Percentiles rank a stretch among this genome's conserved stretches.
Evolutionary conservation across 1,140 invertebrate species (phyloP).

Genomic region (Aphaenogaster rudis): DNA sequence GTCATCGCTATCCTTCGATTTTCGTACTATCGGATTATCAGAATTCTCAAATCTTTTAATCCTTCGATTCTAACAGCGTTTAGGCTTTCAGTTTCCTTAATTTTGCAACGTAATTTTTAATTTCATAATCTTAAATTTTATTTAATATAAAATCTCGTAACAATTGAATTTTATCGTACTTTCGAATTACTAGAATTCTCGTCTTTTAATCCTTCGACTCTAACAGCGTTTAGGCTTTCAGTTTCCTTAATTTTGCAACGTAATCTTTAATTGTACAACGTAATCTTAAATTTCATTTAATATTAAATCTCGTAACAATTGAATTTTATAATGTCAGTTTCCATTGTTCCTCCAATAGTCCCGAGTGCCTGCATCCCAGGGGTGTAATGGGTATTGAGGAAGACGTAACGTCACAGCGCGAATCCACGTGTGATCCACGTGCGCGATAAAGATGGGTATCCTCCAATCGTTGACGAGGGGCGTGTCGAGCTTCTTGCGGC

Average conservation of each 20-base stretch:
- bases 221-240: not conserved
- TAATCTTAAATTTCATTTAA: no score
- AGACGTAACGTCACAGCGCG: not conserved
- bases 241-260: not conserved
- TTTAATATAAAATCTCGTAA: no score
- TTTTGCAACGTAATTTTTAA: not conserved
- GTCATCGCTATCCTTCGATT: not conserved
- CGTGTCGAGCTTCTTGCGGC: slow-evolving; percentile 40
- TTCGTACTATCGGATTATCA: not conserved
- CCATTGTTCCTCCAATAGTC: not conserved
- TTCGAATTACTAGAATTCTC: not conserved
- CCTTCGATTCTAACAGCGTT: not conserved
- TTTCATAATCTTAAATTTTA: no score
- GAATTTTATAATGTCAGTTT: not conserved
- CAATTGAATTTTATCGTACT: no score
- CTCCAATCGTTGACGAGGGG: slow-evolving; percentile 40
- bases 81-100: not conserved
- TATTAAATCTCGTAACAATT: no score
- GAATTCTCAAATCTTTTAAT: not conserved
- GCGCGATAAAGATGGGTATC: slow-evolving; percentile 47
- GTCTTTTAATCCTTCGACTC: not conserved
- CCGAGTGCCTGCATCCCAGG: not conserved
- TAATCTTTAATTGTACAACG: not conserved
- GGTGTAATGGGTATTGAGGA: not conserved
- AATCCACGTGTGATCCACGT: slow-evolving; percentile 55